phyloP scores from a whole-genome alignment of 1,140 invertebrate genomes.

The Colletes gigas region DNA sequence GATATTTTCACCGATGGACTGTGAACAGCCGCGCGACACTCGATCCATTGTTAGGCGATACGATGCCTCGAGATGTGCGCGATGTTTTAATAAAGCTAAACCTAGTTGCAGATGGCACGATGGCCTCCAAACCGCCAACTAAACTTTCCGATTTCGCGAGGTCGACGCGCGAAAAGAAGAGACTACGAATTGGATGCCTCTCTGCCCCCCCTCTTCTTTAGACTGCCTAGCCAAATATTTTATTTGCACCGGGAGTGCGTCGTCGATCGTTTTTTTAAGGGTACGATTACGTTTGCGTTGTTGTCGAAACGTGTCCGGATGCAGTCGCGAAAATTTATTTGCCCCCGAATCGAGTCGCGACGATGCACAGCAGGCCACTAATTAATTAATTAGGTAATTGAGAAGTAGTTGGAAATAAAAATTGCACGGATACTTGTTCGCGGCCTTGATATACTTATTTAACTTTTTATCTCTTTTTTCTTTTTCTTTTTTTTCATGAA shows the following conservation, averaged over 20 bases:
- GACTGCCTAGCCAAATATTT: constrained; percentile 39
- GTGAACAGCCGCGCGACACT: constrained; percentile 18
- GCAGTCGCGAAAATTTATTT: no score
- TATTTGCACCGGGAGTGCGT: constrained; percentile 12
- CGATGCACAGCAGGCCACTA: no score
- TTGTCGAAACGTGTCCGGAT: no score
- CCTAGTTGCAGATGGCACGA: constrained; percentile 39
- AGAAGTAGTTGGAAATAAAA: no score
- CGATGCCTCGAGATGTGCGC: constrained; percentile 37
- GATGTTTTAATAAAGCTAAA: constrained; percentile 55
- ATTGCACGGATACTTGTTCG: no score
- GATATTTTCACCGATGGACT: constrained; percentile 15
- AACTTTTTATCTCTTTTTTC: no score
- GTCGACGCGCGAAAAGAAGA: constrained; percentile 13
- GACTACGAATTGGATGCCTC: constrained; percentile 4
- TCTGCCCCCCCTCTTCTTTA: constrained; percentile 15
- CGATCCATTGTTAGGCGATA: constrained; percentile 45
- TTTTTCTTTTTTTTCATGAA: no score
- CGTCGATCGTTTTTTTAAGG: background rate
- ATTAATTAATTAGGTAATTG: no score
- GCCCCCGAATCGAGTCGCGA: no score
- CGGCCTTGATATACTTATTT: no score
- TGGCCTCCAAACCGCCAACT: constrained; percentile 57
- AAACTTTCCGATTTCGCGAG: constrained; percentile 49
- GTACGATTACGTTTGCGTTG: background rate